Evolutionary conservation across 2,797 vertebrate species (phyloP).

Genomic region (Tinamus major): DNA sequence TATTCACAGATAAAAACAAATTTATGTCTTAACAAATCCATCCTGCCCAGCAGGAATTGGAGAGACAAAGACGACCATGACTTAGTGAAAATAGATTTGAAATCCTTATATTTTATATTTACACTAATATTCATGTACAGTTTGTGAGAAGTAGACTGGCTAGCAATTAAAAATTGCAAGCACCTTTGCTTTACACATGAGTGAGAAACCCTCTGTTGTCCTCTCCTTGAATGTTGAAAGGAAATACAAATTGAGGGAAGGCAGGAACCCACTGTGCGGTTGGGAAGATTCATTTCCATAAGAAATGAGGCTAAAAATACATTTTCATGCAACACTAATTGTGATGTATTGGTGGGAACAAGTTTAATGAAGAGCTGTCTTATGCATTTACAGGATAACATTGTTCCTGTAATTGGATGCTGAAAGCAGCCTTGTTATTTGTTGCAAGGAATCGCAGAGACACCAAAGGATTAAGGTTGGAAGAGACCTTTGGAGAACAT

Average conservation of each 20-base stretch:
- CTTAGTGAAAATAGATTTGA: not conserved
- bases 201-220: not conserved
- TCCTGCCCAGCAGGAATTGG: not conserved
- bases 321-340: not conserved
- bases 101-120: not conserved
- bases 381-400: not conserved
- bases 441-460: not conserved
- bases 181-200: rapidly evolving
- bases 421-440: constrained; percentile 3
- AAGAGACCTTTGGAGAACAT: no score
- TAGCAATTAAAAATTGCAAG: not conserved
- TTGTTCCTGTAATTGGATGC: constrained; percentile 6
- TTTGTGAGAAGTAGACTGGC: not conserved
- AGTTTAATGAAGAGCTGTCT: constrained; percentile 38
- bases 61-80: not conserved
- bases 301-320: constrained; percentile 50
- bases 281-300: constrained; percentile 29
- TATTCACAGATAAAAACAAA: not conserved
- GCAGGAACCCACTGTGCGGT: not conserved
- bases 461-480: no score
- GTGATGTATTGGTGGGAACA: constrained; percentile 20
- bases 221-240: rapidly evolving
- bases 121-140: not conserved
- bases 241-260: not conserved
- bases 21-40: not conserved